Base-by-base conservation (phyloP, 2,113 vertebrate species). In the Lycocorax pyrrhopterus region DNA sequence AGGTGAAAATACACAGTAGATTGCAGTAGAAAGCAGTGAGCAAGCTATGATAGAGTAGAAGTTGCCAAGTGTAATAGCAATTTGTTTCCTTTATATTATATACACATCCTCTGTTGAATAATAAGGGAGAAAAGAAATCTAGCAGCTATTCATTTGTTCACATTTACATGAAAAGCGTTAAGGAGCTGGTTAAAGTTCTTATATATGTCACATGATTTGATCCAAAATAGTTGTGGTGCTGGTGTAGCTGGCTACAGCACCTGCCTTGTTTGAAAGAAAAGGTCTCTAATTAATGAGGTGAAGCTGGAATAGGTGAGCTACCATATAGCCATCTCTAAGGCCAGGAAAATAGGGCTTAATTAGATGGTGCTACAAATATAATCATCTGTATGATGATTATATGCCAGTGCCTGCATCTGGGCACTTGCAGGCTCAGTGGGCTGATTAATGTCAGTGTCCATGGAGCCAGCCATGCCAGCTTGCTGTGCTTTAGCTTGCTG, bases 381-480 rank as follows among this genome's bases (percentile, higher is more conserved):
- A 13, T 92, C 1, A 46, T 89, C 52, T 75, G 20, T 30, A 29
- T 22, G 43, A 43, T 88, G 68, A 83, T 93, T 81, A 78, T 37
- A 41, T 77, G 76, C 56, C 41, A 59, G 56, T 74, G 72, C 83
- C 68, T 95, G 88, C 92, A 94, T 78, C 87, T 93, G 92, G 73
- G 84, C 51, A 68, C 43, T 87, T 67, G 52, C 37, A 90, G 60
- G 73, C 56, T 88, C 53, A 75, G n/a, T 75, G 83, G 71, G 35
- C 79, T 94, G n/a, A 44, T 80, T 51, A 79, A 56, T 55, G 37
- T 46, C 58, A 23, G 2, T 51, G 67, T 39, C 74, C 13, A 1
- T 37, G 75, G 69, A 92, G 35, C n/a, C 75, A 69, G 55, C n/a
- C 46, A 27, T 80, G 52, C 62, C 56, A n/a, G 12, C 0, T 16